phyloP scores from a whole-genome alignment of 2,797 vertebrate species.

The Triplophysa yarkandensis region DNA sequence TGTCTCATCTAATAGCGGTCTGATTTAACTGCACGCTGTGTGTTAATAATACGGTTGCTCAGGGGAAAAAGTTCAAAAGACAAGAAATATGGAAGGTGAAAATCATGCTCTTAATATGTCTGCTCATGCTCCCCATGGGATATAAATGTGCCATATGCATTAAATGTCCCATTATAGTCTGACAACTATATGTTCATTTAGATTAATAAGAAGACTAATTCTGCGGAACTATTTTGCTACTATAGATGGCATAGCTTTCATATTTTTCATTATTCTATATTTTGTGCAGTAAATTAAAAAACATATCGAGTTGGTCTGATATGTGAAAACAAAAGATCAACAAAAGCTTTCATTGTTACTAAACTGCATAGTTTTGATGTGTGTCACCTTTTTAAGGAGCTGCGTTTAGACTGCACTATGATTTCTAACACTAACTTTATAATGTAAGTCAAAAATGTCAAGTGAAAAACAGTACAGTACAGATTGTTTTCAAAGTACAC shows the following conservation, averaged over 20 bases:
- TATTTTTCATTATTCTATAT: too few relatives aligned
- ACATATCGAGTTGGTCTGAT: too few relatives aligned
- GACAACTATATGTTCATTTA: background rate
- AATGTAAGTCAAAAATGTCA: too few relatives aligned
- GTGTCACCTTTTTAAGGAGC: background rate
- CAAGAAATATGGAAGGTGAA: constrained; percentile 25
- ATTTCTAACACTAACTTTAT: too few relatives aligned
- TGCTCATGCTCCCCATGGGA: background rate
- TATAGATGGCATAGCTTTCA: constrained; percentile 21
- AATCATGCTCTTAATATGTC: constrained; percentile 51
- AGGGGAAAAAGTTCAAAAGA: constrained; percentile 62
- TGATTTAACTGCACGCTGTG: constrained; percentile 60
- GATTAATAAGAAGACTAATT: background rate
- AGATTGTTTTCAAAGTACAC: too few relatives aligned
- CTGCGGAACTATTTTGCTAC: background rate
- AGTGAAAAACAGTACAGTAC: too few relatives aligned
- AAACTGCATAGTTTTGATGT: background rate
- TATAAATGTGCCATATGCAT: background rate
- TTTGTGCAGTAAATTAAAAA: too few relatives aligned
- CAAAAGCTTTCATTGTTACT: too few relatives aligned
- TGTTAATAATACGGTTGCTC: constrained; percentile 55
- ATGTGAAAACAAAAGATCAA: too few relatives aligned
- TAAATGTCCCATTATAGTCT: too few relatives aligned
- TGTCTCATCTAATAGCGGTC: constrained; percentile 63
- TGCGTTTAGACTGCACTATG: background rate